Conservation (phyloP, 2,888 invertebrate genomes). For the Acanthoscelides obtectus region DNA sequence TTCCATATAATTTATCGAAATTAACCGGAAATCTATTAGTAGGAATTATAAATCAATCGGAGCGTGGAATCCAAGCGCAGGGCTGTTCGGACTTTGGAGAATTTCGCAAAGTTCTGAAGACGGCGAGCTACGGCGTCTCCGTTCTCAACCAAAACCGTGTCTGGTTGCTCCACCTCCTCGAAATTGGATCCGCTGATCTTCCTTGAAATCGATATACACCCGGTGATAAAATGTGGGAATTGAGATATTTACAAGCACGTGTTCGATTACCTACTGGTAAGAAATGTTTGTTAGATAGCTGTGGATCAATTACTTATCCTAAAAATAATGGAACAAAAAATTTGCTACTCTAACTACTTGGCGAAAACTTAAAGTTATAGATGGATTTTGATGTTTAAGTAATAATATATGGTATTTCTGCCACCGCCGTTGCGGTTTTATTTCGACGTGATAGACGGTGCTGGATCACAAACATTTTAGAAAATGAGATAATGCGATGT, state of each 20-base stretch:
- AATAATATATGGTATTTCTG: too few relatives aligned
- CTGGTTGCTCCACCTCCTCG: not conserved
- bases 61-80: slow-evolving; percentile 8
- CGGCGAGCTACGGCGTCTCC: not conserved
- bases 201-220: not conserved
- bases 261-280: too few relatives aligned
- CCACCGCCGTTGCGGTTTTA: too few relatives aligned
- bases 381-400: too few relatives aligned
- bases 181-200: not conserved
- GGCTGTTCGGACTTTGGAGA: not conserved
- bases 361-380: too few relatives aligned
- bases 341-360: too few relatives aligned
- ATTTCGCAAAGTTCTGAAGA: not conserved
- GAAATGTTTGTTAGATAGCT: too few relatives aligned
- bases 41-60: slow-evolving; percentile 16
- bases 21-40: slow-evolving; percentile 15
- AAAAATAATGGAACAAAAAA: too few relatives aligned
- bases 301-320: too few relatives aligned
- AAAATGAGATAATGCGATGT: too few relatives aligned
- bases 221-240: not conserved
- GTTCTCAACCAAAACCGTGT: not conserved
- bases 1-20: slow-evolving; percentile 11
- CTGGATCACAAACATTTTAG: too few relatives aligned
- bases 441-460: too few relatives aligned
- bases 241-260: not conserved